Base-by-base conservation (phyloP, 2,888 invertebrate genomes). In the Torymus texanus region DNA sequence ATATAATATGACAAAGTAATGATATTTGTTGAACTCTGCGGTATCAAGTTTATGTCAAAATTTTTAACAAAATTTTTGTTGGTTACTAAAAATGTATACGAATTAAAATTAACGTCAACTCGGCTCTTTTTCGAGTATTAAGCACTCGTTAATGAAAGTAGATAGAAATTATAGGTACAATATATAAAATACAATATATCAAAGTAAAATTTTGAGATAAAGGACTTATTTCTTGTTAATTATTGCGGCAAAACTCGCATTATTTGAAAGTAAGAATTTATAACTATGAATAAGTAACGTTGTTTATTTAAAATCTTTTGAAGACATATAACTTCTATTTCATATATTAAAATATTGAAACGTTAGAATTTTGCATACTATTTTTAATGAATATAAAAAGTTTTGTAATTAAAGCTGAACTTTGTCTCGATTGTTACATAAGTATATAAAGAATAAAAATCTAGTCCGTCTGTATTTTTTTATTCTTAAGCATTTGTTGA, bases 81-180 rank as follows among this genome's bases (percentile, higher is more conserved):
- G 50, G 76, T 73, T 14, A 2, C 59, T 75, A 56, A 67, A 68
- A 61, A 55, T 62, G 68, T 77, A 77, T 81, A 76, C 73, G 61
- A 74, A 58, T 74, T 61, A 74, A 77, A 79, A 65, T 79, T 81
- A 76, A 77, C 77, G 79, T 81, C 77, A 81, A 81, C 71, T 63
- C 51, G 29, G 68, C 65, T 81, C 73, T 81, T 72, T 72, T 56
- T 67, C 21, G 41, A 73, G 53, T 63, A 24, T 58, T 10, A 65
- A n/a, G 53, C 18, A 65, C 51, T 78, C 13, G n/a, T 67, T 10
- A 50, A 51, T 61, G 50, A 65, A 62, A 61, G 12, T 68, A 59
- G 16, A 2, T 58, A 62, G 53, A 72, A 72, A 29, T 14, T 58
- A 53, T 59, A 61, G 29, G 5, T 71, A 72, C 18, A 72, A 61